Conservation (phyloP, 2,888 invertebrate genomes). For the Nymphalis polychloros region DNA sequence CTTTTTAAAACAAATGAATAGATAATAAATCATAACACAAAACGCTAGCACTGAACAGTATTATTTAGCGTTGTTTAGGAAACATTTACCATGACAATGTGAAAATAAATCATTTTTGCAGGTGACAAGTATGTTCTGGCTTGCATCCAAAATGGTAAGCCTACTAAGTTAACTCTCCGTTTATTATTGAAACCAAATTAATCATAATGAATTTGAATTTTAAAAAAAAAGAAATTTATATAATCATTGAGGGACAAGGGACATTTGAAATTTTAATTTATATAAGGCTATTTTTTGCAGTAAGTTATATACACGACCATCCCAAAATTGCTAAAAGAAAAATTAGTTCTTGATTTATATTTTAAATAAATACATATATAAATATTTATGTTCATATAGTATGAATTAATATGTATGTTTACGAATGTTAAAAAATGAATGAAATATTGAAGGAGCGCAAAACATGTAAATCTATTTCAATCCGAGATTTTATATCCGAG, state of each 20-base stretch:
- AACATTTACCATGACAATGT: slow-evolving; percentile 23
- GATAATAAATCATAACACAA: neutral
- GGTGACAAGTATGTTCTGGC: slow-evolving; percentile 33
- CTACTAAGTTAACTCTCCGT: slow-evolving; percentile 14
- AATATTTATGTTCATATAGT: too few relatives aligned
- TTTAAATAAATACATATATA: too few relatives aligned
- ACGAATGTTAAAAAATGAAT: too few relatives aligned
- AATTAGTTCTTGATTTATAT: too few relatives aligned
- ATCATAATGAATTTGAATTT: neutral
- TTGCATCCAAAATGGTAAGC: slow-evolving; percentile 28
- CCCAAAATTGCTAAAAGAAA: too few relatives aligned
- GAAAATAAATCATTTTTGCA: slow-evolving; percentile 35
- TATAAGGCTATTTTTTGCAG: too few relatives aligned
- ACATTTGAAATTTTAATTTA: neutral
- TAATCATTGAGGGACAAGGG: neutral
- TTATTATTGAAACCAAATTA: slow-evolving; percentile 5
- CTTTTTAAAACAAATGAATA: neutral
- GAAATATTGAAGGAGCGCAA: too few relatives aligned
- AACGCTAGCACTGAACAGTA: neutral
- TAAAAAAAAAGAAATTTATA: too few relatives aligned
- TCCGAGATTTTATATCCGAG: too few relatives aligned
- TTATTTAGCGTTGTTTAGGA: slow-evolving; percentile 17
- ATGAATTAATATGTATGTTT: too few relatives aligned
- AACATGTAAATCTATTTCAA: too few relatives aligned
- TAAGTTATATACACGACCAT: too few relatives aligned